Evolutionary conservation across 2,797 vertebrate genomes (phyloP).

Genomic region (Smutsia gigantea): DNA sequence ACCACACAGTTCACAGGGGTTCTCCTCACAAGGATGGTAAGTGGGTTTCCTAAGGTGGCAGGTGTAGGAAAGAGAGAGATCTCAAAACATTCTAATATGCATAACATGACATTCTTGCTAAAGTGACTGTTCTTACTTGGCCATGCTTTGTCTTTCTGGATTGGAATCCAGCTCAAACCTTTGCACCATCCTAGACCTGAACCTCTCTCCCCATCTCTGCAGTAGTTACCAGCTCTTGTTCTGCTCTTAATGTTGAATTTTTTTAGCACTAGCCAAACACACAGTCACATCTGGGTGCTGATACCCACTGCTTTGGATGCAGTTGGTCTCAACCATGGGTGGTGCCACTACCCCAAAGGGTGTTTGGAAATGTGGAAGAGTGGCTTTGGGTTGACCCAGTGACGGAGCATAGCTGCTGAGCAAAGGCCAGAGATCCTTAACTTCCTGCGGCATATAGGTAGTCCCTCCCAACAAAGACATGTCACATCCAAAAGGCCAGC

Average conservation of each 20-base stretch:
- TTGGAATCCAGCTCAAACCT: background rate
- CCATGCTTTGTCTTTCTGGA: background rate
- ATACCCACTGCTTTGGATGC: background rate
- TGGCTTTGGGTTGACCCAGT: background rate
- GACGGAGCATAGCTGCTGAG: background rate
- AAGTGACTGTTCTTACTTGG: background rate
- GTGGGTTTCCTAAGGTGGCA: background rate
- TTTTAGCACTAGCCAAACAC: background rate
- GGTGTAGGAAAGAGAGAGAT: background rate
- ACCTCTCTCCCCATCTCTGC: background rate
- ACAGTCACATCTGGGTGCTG: background rate
- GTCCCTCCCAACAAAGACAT: background rate
- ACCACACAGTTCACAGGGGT: background rate
- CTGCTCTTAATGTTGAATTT: background rate
- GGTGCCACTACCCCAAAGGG: background rate
- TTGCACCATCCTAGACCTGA: background rate
- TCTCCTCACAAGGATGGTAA: background rate
- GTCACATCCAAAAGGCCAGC: background rate
- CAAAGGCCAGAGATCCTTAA: background rate
- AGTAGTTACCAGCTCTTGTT: background rate
- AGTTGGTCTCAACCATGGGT: background rate
- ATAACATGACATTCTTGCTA: background rate
- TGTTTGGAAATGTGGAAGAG: background rate
- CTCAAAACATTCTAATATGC: background rate
- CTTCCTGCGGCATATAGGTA: background rate